Evolutionary conservation across 2,113 vertebrate genomes (phyloP), one percentile per base, ranked within the genome.

Genomic region (Athene cunicularia): DNA sequence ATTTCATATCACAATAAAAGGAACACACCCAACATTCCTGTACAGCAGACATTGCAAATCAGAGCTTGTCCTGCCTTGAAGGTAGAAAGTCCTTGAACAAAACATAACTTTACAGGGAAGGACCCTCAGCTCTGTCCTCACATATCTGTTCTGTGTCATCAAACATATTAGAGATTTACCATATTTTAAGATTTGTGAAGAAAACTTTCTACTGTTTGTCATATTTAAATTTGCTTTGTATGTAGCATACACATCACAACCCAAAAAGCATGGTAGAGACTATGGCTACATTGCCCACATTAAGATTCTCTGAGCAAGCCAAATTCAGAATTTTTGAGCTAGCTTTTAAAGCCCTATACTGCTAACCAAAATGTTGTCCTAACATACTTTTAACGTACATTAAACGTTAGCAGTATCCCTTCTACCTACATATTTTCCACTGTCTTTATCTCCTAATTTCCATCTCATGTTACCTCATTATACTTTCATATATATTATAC

Each of bases 21-120:
- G 76, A 91, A 91, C 94, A 96, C 81, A 33, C 93, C 94, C 96
- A 94, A 90, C 93, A 97, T 98, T 97, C 96, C 93, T 85, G 72
- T 37, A 81, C 58, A 86, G 86, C 62, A 88, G 73, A 92, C 47
- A 62, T 0, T 91, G 93, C 95, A 97, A 84, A 98, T 97, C 97
- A 86, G 77, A 98, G 96, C 96, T 97, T 97, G 96, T 93, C 88
- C 60, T 96, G 67, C 59, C 87, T 88, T 64, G 73, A 77, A 95
- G 95, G 94, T n/a, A 92, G 64, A 86, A 96, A 95, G 62, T 66
- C 76, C 50, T 75, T 59, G 49, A 95, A 95, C 70, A 96, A 96
- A 95, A 67, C 52, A 93, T 41, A 95, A 49, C 66, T 88, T 94
- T 66, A 13, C 24, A 94, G 37, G 77, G 72, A 85, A 84, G 75